Conservation (phyloP, 2,113 vertebrate species). For the Nothoprocta perdicaria region DNA sequence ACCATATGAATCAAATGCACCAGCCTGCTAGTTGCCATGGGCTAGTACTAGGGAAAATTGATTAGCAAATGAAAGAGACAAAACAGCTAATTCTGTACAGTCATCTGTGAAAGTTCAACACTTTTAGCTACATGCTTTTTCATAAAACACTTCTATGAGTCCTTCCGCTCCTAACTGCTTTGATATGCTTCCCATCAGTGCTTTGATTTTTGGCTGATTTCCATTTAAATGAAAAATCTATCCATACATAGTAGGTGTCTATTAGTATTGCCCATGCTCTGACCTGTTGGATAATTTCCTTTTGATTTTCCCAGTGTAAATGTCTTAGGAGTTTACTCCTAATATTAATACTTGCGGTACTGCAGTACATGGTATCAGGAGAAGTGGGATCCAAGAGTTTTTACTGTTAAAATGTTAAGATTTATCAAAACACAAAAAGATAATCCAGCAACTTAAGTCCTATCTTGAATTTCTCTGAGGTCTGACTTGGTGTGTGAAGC, state of each 20-base stretch:
- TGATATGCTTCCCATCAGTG: background rate
- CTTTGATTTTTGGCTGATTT: conserved; percentile 58
- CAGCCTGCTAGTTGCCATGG: conserved; percentile 52
- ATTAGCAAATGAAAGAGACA: conserved; percentile 66
- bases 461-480: background rate
- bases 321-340: background rate
- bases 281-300: conserved; percentile 25
- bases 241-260: conserved; percentile 51
- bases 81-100: conserved; percentile 62
- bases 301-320: background rate
- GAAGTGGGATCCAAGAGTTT: background rate
- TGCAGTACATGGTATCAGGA: rapidly evolving
- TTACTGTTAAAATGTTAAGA: background rate
- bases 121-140: conserved; percentile 28
- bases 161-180: conserved; percentile 19
- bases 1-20: conserved; percentile 59
- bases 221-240: conserved; percentile 51
- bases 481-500: background rate
- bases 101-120: conserved; percentile 54
- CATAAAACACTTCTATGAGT: conserved; percentile 46
- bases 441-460: background rate
- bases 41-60: conserved; percentile 55
- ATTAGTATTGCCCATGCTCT: conserved; percentile 28
- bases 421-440: background rate
- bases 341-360: background rate